A percentile compares a stretch with the other conserved stretches of the same genome.
phyloP scores from a whole-genome alignment of 2,888 invertebrate genomes.

The Imbricaverruca yamaguchii region DNA sequence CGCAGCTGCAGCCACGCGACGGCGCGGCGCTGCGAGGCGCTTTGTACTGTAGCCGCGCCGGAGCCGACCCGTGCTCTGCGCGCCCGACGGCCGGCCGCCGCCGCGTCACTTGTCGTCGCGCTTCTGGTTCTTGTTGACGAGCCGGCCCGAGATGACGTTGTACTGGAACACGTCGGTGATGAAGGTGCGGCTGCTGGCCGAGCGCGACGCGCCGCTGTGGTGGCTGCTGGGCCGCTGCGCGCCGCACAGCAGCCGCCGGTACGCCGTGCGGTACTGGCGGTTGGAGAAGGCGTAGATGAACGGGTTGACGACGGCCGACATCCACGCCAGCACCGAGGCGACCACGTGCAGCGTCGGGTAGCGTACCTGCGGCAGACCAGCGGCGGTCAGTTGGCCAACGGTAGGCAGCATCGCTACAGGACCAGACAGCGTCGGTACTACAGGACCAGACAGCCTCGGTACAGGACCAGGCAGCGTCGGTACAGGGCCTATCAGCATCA shows the following conservation, averaged over 20 bases:
- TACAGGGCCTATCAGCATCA: no score
- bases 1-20: no score
- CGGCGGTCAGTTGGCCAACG: no score
- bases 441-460: no score
- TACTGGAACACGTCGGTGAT: conserved; percentile 32
- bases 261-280: conserved; percentile 55
- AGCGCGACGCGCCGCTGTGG: conserved; percentile 11
- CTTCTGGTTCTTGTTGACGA: conserved; percentile 24
- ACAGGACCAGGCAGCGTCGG: no score
- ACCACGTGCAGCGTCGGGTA: conserved; percentile 70
- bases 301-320: conserved; percentile 81
- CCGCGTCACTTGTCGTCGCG: not conserved
- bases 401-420: no score
- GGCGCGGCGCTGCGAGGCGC: conserved; percentile 12
- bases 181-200: conserved; percentile 30
- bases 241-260: conserved; percentile 23
- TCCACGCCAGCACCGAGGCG: conserved; percentile 80
- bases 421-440: no score
- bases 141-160: conserved; percentile 29
- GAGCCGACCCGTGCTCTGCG: no score
- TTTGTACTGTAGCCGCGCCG: not conserved
- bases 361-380: conserved; percentile 34
- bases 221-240: not conserved
- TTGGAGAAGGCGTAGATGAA: conserved; percentile 85
- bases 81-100: no score